These are phyloP conservation scores for Acomys russatus DNA, from an alignment of 2,797 vertebrate species.

Conservation along the genomic window DNA sequence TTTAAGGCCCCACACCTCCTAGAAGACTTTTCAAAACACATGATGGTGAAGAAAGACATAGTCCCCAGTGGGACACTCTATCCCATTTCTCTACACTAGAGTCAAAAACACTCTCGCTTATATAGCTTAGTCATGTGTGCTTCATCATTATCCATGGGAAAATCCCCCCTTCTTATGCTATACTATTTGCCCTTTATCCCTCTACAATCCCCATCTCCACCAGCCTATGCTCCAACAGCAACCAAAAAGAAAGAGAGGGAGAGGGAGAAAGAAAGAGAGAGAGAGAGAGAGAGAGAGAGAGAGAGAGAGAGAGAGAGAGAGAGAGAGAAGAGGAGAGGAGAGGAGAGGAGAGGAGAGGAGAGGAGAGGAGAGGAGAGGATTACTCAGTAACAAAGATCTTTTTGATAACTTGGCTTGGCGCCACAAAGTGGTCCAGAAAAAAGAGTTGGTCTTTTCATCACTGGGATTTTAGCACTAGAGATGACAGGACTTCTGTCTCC, in stretches of 20 bases:
- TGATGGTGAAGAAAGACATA: constrained; percentile 19
- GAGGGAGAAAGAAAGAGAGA: accelerated
- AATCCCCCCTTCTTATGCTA: not conserved
- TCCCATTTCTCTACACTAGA: not conserved
- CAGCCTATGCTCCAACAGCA: constrained; percentile 19
- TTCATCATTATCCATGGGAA: not conserved
- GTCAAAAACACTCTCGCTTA: not conserved
- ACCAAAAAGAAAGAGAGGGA: not conserved
- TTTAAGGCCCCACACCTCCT: constrained; percentile 49
- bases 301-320: accelerated
- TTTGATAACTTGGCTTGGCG: constrained; percentile 11
- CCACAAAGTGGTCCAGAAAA: not conserved
- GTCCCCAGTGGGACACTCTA: not conserved
- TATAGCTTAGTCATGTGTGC: not conserved
- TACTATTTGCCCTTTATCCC: not conserved
- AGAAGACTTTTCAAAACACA: constrained; percentile 60
- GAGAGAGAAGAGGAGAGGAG: accelerated
- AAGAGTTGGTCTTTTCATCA: not conserved
- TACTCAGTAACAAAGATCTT: constrained; percentile 47
- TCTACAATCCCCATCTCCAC: not conserved
- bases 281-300: accelerated
- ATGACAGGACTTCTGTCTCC: constrained; percentile 64
- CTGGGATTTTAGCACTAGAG: not conserved
- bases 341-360: accelerated
- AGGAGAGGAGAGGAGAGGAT: accelerated